Evolutionary conservation across 2,797 vertebrate species (phyloP), one percentile per base, ranked within the genome.

Genomic region (Oreochromis grahami): DNA sequence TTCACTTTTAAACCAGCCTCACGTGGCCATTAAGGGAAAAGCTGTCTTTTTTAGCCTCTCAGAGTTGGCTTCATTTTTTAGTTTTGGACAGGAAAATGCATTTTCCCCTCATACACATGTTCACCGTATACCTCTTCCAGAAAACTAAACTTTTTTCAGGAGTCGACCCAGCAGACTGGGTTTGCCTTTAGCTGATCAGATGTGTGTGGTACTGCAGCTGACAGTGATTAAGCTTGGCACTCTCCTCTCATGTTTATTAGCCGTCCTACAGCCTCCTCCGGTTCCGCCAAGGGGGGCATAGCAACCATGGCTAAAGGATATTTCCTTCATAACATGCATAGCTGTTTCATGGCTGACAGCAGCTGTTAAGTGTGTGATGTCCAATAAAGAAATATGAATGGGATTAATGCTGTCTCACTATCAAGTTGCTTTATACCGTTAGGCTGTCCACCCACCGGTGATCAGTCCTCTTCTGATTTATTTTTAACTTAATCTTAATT

Each of bases 401-500:
- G 36, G 26, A 83, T 86, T 76, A 77, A 76, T 82, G 34, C 82
- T 50, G 32, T 77, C 77, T 90, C 90, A 80, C 81, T 81, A 7
- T 70, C 80, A 52, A 53, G 77, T 81, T 72, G 68, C 85, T 78
- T 82, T 56, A 65, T 79, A 76, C 58, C 15, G 38, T 51, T 36
- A 12, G 72, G 70, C 58, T 89, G 87, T 93, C 89, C 89, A 80
- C 90, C 92, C 89, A 92, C 89, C 14, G 53, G 9, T 84, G 80
- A 89, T 85, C 83, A 80, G 17, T 83, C 58, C 48, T 83, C 53
- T 48, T 79, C 26, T 29, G 29, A 58, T 72, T 90, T 93, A 92
- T 90, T 91, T 93, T 85, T 86, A n/a, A 89, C 84, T 88, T 89
- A 78, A 32, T 60, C 77, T 70, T 84, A 2, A 85, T 92, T 89